Evolutionary conservation across 2,888 invertebrate genomes (phyloP).

Genomic region (Cheilosia pagana): DNA sequence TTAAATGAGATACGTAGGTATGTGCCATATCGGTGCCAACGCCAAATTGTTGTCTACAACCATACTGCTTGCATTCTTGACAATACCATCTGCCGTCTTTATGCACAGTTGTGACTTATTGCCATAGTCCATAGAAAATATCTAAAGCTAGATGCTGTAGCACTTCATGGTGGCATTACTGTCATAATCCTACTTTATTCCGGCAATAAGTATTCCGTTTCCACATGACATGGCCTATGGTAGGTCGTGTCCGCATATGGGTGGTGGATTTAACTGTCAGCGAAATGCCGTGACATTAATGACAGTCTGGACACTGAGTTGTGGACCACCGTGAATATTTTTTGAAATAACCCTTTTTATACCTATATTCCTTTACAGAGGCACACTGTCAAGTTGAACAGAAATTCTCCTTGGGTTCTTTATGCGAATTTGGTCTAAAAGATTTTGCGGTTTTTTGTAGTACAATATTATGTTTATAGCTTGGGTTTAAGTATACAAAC

Average conservation of each 20-base stretch:
- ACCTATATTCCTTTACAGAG: background rate
- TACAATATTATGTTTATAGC: too few relatives aligned
- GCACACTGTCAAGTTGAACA: background rate
- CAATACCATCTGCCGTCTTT: background rate
- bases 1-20: too few relatives aligned
- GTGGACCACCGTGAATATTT: background rate
- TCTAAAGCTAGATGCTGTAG: background rate
- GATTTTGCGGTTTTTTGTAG: too few relatives aligned
- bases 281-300: background rate
- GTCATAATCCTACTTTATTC: constrained; percentile 2
- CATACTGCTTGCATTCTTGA: background rate
- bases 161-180: constrained; percentile 1
- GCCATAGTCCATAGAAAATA: background rate
- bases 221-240: background rate
- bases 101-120: background rate
- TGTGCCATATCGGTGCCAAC: background rate
- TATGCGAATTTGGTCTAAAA: background rate
- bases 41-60: background rate
- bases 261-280: background rate
- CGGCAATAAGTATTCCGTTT: background rate
- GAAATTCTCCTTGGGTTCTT: background rate
- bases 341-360: background rate
- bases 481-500: too few relatives aligned
- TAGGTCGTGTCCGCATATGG: background rate
- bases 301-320: background rate